A percentile compares a stretch with the other conserved stretches of the same genome.
These are phyloP conservation scores for Apodemus agrarius DNA, from an alignment of 2,797 vertebrate species.

Conservation along the genomic window DNA sequence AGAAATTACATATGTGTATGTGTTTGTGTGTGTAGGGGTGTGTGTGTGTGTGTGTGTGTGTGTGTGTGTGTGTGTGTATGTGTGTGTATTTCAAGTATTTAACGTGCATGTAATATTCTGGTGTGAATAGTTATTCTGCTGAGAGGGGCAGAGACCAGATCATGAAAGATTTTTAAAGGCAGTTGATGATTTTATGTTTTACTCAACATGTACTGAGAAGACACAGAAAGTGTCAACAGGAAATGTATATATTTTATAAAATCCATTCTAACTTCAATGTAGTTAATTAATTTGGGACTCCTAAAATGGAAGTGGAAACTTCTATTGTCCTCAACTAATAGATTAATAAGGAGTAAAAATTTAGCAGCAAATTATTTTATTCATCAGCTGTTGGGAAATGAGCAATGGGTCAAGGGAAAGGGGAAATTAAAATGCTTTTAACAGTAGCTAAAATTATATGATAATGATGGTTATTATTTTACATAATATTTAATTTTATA, in stretches of 20 bases:
- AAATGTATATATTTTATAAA: constrained; percentile 18
- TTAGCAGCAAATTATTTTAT: neutral
- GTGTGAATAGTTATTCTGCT: neutral
- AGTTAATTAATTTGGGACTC: constrained; percentile 12
- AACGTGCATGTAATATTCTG: neutral
- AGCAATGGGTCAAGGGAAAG: neutral
- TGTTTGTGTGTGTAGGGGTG: too few species aligned
- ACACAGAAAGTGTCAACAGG: neutral
- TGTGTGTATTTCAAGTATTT: neutral
- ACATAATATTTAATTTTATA: constrained; percentile 8
- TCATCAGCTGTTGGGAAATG: neutral
- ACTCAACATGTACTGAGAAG: neutral
- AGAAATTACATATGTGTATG: too few species aligned
- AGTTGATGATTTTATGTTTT: neutral
- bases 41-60: too few species aligned
- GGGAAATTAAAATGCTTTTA: constrained; percentile 38
- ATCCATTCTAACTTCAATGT: neutral
- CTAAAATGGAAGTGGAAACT: neutral
- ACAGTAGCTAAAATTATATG: constrained; percentile 21
- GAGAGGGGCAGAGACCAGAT: neutral
- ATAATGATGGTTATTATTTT: neutral
- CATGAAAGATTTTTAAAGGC: neutral
- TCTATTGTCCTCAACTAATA: constrained; percentile 23
- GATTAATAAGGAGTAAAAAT: constrained; percentile 7
- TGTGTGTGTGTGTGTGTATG: too few species aligned